Evolutionary conservation across 2,113 vertebrate genomes (phyloP), one percentile per base, ranked within the genome.

Genomic region (Leptobrachium ailaonicum): DNA sequence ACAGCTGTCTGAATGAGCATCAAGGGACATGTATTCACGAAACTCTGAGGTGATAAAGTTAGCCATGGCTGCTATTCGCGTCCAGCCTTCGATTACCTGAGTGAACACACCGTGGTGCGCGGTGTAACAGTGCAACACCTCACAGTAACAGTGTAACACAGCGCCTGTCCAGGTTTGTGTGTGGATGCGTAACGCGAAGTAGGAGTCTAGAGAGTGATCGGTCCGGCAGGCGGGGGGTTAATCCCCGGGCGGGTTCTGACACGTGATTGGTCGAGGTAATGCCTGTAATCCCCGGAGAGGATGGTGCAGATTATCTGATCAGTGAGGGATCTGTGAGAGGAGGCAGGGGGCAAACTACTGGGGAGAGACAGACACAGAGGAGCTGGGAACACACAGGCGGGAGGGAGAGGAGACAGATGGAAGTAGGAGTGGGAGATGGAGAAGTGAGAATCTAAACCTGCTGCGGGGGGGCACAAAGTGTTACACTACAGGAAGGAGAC

Each of bases 271-370:
- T 66, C 73, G 44, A 42, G 11, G 62, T 43, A 45, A 75, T 66
- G 45, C 60, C 73, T 43, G 62, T 58, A 50, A 75, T 66, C 63
- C 73, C 73, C 11, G 73, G 73, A 75, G 20, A 20, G 62, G 62
- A 64, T 75, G 60, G 9, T 75, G 73, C 73, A 75, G 73, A 75
- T 75, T 66, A 75, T 75, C 73, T 75, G 62, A 63, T 75, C 73
- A 75, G 73, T 60, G 71, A 56, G 20, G 47, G 14, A 40, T 8
- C 41, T 60, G 72, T 42, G 53, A 43, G 42, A 63, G 53, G 2
- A 11, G 32, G 43, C 40, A 14, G 14, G 6, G n/a, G 58, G 47
- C 58, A 75, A 66, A 13, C 62, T 75, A 13, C 43, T 2, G n/a
- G 64, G 60, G 73, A 11, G 60, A 41, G 62, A 45, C 42, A 66